phyloP scores from a whole-genome alignment of 2,113 vertebrate species.

The Macheiramphus alcinus region DNA sequence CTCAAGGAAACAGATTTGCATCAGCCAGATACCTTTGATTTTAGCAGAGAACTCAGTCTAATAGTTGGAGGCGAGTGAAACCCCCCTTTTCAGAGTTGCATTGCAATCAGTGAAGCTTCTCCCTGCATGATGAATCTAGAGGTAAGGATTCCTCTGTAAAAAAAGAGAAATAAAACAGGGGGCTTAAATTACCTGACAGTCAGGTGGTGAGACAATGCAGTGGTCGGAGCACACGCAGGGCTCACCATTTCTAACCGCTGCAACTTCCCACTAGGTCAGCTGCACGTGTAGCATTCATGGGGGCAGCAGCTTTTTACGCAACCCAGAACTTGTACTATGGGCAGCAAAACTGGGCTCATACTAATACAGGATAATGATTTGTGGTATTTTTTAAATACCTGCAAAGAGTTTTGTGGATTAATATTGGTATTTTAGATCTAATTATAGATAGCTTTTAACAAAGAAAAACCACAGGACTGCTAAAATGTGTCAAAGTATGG shows the following conservation, averaged over 20 bases:
- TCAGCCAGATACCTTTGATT: neutral
- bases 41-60: neutral
- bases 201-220: neutral
- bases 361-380: neutral
- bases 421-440: neutral
- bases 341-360: neutral
- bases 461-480: neutral
- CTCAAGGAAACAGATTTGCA: neutral
- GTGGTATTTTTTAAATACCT: neutral
- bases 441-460: neutral
- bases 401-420: neutral
- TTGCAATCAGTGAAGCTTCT: neutral
- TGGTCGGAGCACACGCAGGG: neutral
- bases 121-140: neutral
- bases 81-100: neutral
- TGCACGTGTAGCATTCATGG: rapidly evolving
- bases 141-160: neutral
- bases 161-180: neutral
- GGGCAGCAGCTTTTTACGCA: neutral
- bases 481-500: neutral
- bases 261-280: neutral
- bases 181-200: neutral
- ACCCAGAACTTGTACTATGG: neutral
- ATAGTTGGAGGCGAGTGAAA: neutral
- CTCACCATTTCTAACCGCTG: neutral